Conservation (phyloP, 1,140 invertebrate genomes). For the Acyrthosiphon pisum region DNA sequence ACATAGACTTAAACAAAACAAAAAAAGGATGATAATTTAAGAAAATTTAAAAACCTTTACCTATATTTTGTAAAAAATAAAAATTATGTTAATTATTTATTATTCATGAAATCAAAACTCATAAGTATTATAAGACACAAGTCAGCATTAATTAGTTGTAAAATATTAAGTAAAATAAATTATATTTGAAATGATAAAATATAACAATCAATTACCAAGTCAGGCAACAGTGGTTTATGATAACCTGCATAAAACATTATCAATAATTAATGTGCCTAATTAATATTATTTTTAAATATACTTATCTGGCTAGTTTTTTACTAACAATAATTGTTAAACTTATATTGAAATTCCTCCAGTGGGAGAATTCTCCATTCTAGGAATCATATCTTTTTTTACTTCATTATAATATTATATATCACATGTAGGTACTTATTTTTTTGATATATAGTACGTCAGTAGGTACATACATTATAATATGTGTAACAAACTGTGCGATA, state of each 20-base stretch:
- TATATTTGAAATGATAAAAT: not conserved
- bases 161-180: not conserved
- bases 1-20: not conserved
- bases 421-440: not conserved
- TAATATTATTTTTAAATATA: not conserved
- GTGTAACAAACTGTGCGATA: not conserved
- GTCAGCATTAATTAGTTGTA: not conserved
- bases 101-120: not conserved
- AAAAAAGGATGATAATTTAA: not conserved
- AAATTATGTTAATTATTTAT: not conserved
- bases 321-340: not conserved
- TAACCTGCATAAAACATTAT: not conserved
- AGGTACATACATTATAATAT: not conserved
- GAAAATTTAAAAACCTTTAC: not conserved
- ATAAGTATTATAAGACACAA: not conserved
- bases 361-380: not conserved
- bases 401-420: not conserved
- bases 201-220: not conserved
- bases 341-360: not conserved
- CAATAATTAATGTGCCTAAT: not conserved
- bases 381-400: not conserved
- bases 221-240: not conserved
- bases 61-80: not conserved
- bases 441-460: not conserved
- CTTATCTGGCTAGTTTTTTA: not conserved